Evolutionary conservation across 92 coral and sea anemone genomes (phyloP), one percentile per base, ranked within the genome.

Genomic region (Epizoanthus illoricatus): DNA sequence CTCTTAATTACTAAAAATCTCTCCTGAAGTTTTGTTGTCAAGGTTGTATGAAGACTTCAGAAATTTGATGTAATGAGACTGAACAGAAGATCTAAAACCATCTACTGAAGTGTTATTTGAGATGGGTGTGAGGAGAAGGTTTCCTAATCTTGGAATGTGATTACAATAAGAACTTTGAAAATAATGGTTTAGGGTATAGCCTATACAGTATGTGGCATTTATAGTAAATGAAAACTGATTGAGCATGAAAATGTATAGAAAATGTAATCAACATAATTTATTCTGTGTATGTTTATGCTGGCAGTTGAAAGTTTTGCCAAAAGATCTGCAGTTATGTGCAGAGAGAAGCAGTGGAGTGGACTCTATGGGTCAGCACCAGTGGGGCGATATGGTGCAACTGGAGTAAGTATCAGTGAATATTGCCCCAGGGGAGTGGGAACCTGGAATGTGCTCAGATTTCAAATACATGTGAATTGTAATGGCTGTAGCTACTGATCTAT

Each of bases 261-360:
- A 7, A 47, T n/a, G 79, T 17, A 55, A 23, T 42, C 6, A 76
- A 17, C 39, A 23, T 54, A 20, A 3, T 76, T 21, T 16, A 21
- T 5, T 5, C 36, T 28, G 3, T 19, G 66, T 36, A 24, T 55
- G 28, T 12, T 40, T 59, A 21, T 85, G 59, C 49, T 33, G 71
- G 45, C 83, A 94, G 98, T 91, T 97, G 55, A 94, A 97, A 83
- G 98, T 94, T 49, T 85, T 97, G 67, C 95, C 97, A 59, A 93
- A 97, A 72, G 98, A 97, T 79, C 94, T 97, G 47, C 99, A 97
- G 88, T 80, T 97, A 85, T 97, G 99, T 81, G 87, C 98, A 0
- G 99, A 97, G 45, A 84, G 99, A 69, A 96, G 99, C 86, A 96
- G 99, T 87, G 99, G 99, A 17, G 99, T 96, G 69, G 99, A 96